Conservation (phyloP, 2,113 vertebrate species). For the Hyaena hyaena region DNA sequence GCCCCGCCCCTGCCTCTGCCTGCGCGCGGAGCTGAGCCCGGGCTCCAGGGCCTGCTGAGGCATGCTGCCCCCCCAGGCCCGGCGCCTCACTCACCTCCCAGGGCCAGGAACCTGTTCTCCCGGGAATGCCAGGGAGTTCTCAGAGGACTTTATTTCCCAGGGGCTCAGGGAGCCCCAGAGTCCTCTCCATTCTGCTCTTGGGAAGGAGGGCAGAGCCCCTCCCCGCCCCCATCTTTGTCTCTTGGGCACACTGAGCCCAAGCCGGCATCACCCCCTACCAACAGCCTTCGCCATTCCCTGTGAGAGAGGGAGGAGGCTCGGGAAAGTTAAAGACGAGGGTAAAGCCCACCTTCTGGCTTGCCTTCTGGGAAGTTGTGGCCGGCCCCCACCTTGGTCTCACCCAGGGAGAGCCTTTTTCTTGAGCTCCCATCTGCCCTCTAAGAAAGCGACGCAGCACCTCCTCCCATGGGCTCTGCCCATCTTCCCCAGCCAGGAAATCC, state of each 20-base stretch:
- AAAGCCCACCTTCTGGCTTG: neutral
- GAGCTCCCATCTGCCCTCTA: neutral
- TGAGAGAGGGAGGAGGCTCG: neutral
- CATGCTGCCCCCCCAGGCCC: conserved; percentile 83
- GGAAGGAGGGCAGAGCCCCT: neutral
- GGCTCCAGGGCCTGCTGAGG: conserved; percentile 87
- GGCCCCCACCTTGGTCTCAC: neutral
- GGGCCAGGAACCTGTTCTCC: conserved; percentile 90
- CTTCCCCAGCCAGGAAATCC: neutral
- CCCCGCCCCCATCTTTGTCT: neutral
- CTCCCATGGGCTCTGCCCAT: neutral
- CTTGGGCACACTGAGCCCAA: neutral
- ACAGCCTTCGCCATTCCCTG: neutral
- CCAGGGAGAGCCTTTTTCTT: conserved; percentile 24
- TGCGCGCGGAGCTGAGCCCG: conserved; percentile 84
- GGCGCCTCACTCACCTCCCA: conserved; percentile 75
- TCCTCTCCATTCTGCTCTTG: conserved; percentile 25
- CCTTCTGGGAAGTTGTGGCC: neutral
- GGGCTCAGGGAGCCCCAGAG: conserved; percentile 68
- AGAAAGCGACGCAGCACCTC: neutral
- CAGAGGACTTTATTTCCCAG: conserved; percentile 86
- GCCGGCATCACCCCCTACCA: neutral
- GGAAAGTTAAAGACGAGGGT: neutral
- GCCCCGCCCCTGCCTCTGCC: conserved; percentile 76
- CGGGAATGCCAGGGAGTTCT: conserved; percentile 87